phyloP scores from a whole-genome alignment of 2,888 invertebrate species.

The Erebia aethiops region DNA sequence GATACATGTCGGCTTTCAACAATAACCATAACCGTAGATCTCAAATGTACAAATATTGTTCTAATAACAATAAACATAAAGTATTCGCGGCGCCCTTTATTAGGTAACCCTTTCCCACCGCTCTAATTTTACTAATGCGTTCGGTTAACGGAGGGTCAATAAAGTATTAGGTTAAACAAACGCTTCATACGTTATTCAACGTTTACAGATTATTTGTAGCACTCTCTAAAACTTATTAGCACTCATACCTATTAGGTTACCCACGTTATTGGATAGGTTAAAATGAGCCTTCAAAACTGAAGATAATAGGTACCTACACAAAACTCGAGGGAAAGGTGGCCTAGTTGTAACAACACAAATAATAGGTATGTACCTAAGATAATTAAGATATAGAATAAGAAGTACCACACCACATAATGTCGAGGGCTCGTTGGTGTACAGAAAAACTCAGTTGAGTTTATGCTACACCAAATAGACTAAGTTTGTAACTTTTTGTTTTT shows the following conservation, averaged over 20 bases:
- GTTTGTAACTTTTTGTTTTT: too few species aligned
- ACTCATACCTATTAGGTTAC: background rate
- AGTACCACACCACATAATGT: too few species aligned
- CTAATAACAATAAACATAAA: constrained; percentile 82
- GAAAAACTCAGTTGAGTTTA: too few species aligned
- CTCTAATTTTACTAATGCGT: constrained; percentile 82
- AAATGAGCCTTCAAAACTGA: background rate
- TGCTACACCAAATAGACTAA: too few species aligned
- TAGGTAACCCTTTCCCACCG: constrained; percentile 78
- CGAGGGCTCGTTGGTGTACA: too few species aligned
- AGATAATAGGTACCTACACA: background rate
- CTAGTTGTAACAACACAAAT: too few species aligned
- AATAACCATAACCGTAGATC: constrained; percentile 78
- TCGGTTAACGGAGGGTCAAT: constrained; percentile 68
- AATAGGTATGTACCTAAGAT: too few species aligned
- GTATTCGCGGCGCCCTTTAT: constrained; percentile 55
- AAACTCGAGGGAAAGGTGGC: too few species aligned
- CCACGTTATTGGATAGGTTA: background rate
- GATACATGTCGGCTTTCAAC: constrained; percentile 43
- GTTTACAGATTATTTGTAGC: constrained; percentile 64
- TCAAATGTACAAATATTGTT: constrained; percentile 78
- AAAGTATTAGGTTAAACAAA: constrained; percentile 69
- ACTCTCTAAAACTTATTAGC: constrained; percentile 25
- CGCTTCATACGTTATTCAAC: constrained; percentile 67
- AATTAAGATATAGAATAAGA: too few species aligned